Evolutionary conservation across 2,888 invertebrate genomes (phyloP), one percentile per base, ranked within the genome.

Genomic region (Caenorhabditis auriculariae): DNA sequence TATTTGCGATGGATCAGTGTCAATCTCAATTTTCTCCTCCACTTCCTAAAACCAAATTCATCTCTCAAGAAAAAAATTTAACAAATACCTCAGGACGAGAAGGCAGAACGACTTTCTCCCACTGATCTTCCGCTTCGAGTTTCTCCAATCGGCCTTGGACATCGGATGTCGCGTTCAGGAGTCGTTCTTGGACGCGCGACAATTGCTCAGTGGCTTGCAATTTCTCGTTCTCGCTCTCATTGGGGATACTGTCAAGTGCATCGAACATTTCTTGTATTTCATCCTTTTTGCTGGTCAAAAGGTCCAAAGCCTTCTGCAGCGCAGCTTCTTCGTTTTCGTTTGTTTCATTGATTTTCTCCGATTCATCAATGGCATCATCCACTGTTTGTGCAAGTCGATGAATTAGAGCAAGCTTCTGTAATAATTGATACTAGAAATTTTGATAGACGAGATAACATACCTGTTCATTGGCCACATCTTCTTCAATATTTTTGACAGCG

Each of bases 1-100:
- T 12, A 58, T 58, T 7, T 47, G 51, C 28, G 37, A 38, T 17
- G 62, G 62, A 44, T 57, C 62, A 4, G 62, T 62, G 32, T 54
- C 52, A 21, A 62, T 12, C 23, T 62, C 62, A 39, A 58, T 58
- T 37, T 37, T 45, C 26, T 53, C 54, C n/a, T n/a, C n/a, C n/a
- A n/a, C n/a, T n/a, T n/a, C n/a, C n/a, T n/a, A n/a, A n/a, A n/a
- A n/a, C n/a, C n/a, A n/a, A n/a, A n/a, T n/a, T n/a, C n/a, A n/a
- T n/a, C n/a, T n/a, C n/a, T n/a, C n/a, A n/a, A n/a, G n/a, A n/a
- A n/a, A n/a, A n/a, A n/a, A n/a, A n/a, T n/a, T n/a, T n/a, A n/a
- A n/a, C n/a, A n/a, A n/a, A n/a, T n/a, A n/a, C n/a, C n/a, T n/a
- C n/a, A n/a, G n/a, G n/a, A n/a, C n/a, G n/a, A n/a, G n/a, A n/a